These are phyloP conservation scores for Prenolepis imparis DNA, from an alignment of 2,888 invertebrate species.

Conservation along the genomic window DNA sequence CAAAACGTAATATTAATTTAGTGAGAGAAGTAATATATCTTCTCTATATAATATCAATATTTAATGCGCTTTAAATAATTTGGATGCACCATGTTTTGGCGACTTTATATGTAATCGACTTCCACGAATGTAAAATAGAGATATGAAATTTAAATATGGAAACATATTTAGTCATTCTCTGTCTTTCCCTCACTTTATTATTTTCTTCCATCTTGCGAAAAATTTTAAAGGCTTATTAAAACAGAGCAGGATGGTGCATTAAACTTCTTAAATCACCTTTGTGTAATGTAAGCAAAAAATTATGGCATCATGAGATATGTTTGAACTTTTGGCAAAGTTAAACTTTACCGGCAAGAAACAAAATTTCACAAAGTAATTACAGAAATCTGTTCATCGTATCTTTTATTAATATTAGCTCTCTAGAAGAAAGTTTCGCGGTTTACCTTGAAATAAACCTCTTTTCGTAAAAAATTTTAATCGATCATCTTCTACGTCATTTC, in stretches of 20 bases:
- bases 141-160: neutral
- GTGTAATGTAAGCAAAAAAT: slow-evolving; percentile 49
- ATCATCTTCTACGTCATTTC: neutral
- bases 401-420: slow-evolving; percentile 24
- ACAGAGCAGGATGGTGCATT: slow-evolving; percentile 12
- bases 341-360: slow-evolving; percentile 31
- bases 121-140: neutral
- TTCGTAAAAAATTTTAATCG: slow-evolving; percentile 3
- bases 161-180: slow-evolving; percentile 19
- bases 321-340: slow-evolving; percentile 30
- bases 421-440: slow-evolving; percentile 21
- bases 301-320: neutral
- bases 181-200: neutral
- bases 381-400: slow-evolving; percentile 1
- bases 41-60: neutral
- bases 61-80: neutral
- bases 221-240: slow-evolving; percentile 52
- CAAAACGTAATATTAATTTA: neutral
- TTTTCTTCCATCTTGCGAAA: slow-evolving; percentile 11
- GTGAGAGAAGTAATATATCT: neutral
- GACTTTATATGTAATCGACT: neutral
- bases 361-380: slow-evolving; percentile 44
- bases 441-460: neutral
- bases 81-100: neutral
- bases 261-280: slow-evolving; percentile 22